These are phyloP conservation scores for Gobio gobio DNA, from an alignment of 2,113 vertebrate genomes.

Conservation along the genomic window DNA sequence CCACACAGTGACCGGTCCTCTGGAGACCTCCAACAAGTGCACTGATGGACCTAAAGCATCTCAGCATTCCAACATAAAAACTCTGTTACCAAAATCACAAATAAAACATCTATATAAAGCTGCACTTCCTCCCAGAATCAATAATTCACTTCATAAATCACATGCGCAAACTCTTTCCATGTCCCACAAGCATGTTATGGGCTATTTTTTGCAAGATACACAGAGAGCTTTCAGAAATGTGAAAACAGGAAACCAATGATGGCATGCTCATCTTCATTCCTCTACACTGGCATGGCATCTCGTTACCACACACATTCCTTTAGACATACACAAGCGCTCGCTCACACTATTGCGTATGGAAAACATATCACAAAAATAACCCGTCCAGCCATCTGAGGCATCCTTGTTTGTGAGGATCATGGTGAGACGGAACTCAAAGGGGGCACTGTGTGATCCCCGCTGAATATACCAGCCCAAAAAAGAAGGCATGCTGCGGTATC, in stretches of 20 bases:
- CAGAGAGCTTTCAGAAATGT: constrained; percentile 22
- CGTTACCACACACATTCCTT: constrained; percentile 46
- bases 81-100: not conserved
- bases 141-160: constrained; percentile 17
- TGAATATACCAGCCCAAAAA: constrained; percentile 33
- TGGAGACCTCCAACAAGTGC: not conserved
- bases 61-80: not conserved
- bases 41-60: not conserved
- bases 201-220: constrained; percentile 26
- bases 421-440: constrained; percentile 22
- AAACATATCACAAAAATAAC: constrained; percentile 63
- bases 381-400: constrained; percentile 51
- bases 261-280: constrained; percentile 47
- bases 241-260: constrained; percentile 51
- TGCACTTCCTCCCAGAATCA: constrained; percentile 9
- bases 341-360: constrained; percentile 64
- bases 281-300: constrained; percentile 55
- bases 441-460: constrained; percentile 19
- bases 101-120: constrained; percentile 16
- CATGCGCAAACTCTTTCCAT: constrained; percentile 7
- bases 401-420: constrained; percentile 41
- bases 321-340: constrained; percentile 62
- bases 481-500: not conserved
- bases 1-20: not conserved
- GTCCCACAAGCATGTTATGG: constrained; percentile 19